Conservation (phyloP, 2,113 vertebrate genomes). For the Rutilus rutilus region DNA sequence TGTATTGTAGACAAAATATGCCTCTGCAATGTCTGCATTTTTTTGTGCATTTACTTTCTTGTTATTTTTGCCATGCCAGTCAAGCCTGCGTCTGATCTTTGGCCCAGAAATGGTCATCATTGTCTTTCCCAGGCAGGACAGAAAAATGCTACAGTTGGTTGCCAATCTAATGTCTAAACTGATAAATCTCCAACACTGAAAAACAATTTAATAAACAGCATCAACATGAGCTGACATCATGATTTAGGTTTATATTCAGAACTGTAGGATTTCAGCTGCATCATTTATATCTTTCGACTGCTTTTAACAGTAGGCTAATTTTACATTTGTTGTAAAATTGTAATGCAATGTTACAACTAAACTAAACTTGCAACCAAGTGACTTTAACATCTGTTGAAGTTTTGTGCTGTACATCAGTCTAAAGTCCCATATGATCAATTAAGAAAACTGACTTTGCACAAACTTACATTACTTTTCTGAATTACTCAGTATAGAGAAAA, state of each 20-base stretch:
- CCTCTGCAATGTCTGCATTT: constrained; percentile 35
- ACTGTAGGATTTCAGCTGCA: too few relatives aligned
- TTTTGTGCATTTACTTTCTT: constrained; percentile 24
- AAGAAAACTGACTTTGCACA: background rate
- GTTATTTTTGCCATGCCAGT: constrained; percentile 8
- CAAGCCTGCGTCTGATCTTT: background rate
- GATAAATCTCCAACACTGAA: background rate
- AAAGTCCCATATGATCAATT: too few relatives aligned
- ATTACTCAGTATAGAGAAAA: background rate
- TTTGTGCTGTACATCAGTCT: too few relatives aligned
- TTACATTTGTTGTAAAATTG: too few relatives aligned
- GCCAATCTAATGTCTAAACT: background rate
- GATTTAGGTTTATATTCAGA: background rate
- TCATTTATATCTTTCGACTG: too few relatives aligned
- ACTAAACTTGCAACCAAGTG: too few relatives aligned
- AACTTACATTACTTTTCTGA: background rate
- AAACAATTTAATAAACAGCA: background rate
- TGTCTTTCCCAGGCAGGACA: constrained; percentile 33
- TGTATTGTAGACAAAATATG: constrained; percentile 32
- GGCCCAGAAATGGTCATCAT: constrained; percentile 10
- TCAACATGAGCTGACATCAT: background rate
- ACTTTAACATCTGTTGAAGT: too few relatives aligned
- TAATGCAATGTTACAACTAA: too few relatives aligned
- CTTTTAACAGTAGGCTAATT: too few relatives aligned
- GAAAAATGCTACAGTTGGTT: constrained; percentile 35